Percentiles rank a stretch among this genome's conserved stretches.
Conservation (phyloP, 1,140 invertebrate genomes). For the Asbolus verrucosus region DNA sequence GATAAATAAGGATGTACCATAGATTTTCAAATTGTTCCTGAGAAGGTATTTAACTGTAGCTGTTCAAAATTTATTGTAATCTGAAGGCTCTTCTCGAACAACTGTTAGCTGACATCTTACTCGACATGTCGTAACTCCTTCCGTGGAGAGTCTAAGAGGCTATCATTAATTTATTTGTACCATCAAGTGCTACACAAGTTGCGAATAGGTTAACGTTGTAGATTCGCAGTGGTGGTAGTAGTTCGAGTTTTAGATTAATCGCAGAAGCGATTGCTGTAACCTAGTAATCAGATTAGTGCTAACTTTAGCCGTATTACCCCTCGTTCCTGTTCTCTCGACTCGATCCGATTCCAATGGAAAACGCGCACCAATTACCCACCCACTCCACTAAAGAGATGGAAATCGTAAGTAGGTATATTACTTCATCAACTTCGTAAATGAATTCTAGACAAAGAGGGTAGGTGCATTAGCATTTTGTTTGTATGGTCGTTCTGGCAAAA, state of each 20-base stretch:
- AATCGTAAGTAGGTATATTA: conserved; percentile 11
- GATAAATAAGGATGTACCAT: too few relatives aligned
- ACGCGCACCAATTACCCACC: conserved; percentile 23
- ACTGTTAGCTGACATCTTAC: too few relatives aligned
- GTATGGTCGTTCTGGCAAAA: too few relatives aligned
- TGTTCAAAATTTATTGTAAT: not conserved
- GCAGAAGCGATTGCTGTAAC: conserved; percentile 48
- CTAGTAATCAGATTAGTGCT: conserved; percentile 50
- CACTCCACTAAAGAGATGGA: conserved; percentile 23
- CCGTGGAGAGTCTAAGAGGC: not conserved
- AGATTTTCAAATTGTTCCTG: too few relatives aligned
- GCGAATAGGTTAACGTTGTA: conserved; percentile 28
- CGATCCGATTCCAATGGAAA: conserved; percentile 35
- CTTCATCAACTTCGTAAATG: too few relatives aligned
- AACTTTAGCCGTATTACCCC: conserved; percentile 47
- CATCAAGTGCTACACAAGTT: conserved; percentile 34
- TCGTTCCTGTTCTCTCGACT: conserved; percentile 24
- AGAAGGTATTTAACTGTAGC: too few relatives aligned
- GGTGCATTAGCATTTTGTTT: too few relatives aligned
- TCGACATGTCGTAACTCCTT: too few relatives aligned
- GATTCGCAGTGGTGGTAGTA: too few relatives aligned
- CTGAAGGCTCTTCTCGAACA: too few relatives aligned
- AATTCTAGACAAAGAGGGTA: too few relatives aligned
- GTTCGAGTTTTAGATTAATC: conserved; percentile 49
- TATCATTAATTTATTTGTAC: conserved; percentile 34